A percentile compares a stretch with the other conserved stretches of the same genome.
These are phyloP conservation scores for Tauraco erythrolophus DNA, from an alignment of 2,113 vertebrate species.

Conservation along the genomic window DNA sequence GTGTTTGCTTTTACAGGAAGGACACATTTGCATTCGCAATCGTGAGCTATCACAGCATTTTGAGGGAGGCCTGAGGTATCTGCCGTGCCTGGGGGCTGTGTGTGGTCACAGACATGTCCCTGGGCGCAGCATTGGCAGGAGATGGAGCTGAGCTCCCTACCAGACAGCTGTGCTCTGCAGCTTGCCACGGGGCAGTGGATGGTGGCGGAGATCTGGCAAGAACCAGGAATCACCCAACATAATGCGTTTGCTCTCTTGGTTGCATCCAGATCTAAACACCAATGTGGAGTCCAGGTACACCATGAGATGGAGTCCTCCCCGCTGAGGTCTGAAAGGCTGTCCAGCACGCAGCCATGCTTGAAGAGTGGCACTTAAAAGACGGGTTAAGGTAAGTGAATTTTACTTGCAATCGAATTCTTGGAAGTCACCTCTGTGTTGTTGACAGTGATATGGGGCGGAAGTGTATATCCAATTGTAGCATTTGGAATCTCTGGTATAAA, in stretches of 20 bases:
- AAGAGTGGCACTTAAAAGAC: not conserved
- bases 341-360: accelerated
- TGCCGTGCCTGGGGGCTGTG: accelerated
- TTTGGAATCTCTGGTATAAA: not conserved
- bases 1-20: not conserved
- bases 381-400: not conserved
- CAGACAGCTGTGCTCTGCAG: not conserved
- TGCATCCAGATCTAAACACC: not conserved
- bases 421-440: not conserved
- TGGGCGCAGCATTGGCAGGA: no score
- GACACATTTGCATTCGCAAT: not conserved
- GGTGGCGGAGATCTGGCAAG: accelerated
- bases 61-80: not conserved
- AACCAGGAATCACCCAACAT: accelerated
- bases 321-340: no score
- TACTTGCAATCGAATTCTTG: accelerated
- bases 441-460: not conserved
- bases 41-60: not conserved
- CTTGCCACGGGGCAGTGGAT: accelerated
- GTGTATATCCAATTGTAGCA: accelerated
- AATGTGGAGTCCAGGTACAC: accelerated
- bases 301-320: accelerated
- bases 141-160: not conserved
- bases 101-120: accelerated
- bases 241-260: accelerated